phyloP scores from a whole-genome alignment of 2,113 vertebrate genomes.

The Oncorhynchus kisutch region DNA sequence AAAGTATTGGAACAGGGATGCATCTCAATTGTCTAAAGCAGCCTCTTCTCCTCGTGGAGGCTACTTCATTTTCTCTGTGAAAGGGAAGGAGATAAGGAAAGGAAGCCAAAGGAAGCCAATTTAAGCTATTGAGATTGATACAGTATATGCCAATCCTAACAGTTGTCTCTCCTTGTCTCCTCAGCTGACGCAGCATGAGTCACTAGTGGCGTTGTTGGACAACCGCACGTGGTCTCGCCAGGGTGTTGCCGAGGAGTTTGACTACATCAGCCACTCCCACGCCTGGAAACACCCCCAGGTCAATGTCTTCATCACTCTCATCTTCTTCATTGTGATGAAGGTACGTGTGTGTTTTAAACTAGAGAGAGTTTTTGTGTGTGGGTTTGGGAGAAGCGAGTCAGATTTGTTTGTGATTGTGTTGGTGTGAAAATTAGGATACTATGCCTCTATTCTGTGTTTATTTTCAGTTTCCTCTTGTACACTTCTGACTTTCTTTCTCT shows the following conservation, averaged over 20 bases:
- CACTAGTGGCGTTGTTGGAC: constrained; percentile 92
- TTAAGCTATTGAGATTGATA: not conserved
- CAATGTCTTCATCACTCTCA: constrained; percentile 91
- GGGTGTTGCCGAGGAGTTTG: constrained; percentile 84
- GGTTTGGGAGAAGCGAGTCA: not conserved
- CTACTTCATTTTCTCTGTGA: no score
- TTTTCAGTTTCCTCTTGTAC: not conserved
- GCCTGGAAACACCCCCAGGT: constrained; percentile 91
- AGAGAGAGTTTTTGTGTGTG: not conserved
- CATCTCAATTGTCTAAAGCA: no score
- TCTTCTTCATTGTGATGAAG: constrained; percentile 98
- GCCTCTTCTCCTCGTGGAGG: no score
- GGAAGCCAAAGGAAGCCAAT: no score
- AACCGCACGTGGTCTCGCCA: constrained; percentile 94
- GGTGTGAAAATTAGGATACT: not conserved
- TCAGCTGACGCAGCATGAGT: constrained; percentile 97
- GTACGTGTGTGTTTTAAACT: constrained; percentile 56
- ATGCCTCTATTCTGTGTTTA: not conserved
- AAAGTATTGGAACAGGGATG: no score
- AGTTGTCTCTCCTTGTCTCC: not conserved
- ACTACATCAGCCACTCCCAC: constrained; percentile 82
- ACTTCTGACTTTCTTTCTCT: not conserved
- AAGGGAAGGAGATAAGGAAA: not conserved
- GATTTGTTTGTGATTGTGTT: not conserved
- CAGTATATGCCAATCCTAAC: not conserved